Evolutionary conservation across 2,113 vertebrate genomes (phyloP).

Genomic region (Oceanodroma tethys): DNA sequence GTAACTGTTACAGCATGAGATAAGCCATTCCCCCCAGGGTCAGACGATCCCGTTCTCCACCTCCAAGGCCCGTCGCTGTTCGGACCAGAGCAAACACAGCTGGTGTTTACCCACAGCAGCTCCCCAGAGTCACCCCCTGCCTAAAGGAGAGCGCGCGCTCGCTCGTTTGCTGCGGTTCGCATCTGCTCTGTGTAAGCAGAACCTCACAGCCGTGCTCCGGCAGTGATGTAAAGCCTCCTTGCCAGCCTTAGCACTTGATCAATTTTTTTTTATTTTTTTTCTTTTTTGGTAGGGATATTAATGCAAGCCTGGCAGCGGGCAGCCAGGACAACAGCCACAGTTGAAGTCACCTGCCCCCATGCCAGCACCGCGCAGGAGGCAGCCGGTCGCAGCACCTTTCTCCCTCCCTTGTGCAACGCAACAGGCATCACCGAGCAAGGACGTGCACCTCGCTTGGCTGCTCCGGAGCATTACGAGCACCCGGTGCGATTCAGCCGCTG

Average conservation of each 20-base stretch:
- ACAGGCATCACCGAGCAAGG: fast-evolving
- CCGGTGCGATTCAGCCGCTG: fast-evolving
- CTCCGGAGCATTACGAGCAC: fast-evolving
- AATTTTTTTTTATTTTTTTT: neutral
- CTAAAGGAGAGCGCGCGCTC: fast-evolving
- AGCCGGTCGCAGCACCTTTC: too few species aligned
- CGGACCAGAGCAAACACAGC: slow-evolving; percentile 26
- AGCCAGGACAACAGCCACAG: neutral
- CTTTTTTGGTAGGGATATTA: neutral
- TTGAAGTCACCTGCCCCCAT: neutral
- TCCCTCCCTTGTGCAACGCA: neutral
- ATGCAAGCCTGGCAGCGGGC: neutral
- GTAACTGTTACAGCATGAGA: fast-evolving
- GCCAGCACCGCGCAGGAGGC: neutral
- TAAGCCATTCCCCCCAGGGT: neutral
- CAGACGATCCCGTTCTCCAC: neutral
- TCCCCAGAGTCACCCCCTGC: neutral
- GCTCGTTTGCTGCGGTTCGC: fast-evolving
- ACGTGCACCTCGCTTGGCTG: fast-evolving
- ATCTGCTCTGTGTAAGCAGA: neutral
- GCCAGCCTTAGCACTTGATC: neutral
- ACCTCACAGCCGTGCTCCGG: neutral
- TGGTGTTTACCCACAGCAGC: slow-evolving; percentile 25
- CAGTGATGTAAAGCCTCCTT: neutral
- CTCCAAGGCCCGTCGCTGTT: fast-evolving